phyloP scores from a whole-genome alignment of 2,113 vertebrate genomes.

The Meles meles region DNA sequence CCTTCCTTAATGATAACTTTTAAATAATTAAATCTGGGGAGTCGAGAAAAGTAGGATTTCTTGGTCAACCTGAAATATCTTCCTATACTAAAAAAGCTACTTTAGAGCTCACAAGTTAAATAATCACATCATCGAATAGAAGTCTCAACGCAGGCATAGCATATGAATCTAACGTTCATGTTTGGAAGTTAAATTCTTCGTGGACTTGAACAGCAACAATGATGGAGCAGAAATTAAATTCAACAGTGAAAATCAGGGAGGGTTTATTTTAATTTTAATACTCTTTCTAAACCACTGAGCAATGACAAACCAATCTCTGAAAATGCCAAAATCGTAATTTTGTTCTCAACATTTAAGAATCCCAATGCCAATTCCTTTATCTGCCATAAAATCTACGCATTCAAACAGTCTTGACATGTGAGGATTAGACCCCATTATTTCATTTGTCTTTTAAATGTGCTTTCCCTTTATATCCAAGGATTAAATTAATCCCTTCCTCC shows the following conservation, averaged over 20 bases:
- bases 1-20: neutral
- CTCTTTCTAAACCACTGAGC: neutral
- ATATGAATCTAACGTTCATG: neutral
- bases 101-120: neutral
- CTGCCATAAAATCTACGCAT: neutral
- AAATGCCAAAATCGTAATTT: constrained; percentile 3
- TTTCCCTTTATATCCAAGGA: constrained; percentile 31
- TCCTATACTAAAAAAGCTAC: neutral
- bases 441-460: constrained; percentile 57
- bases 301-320: neutral
- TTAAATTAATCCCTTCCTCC: constrained; percentile 53
- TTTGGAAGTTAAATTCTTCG: neutral
- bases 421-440: constrained; percentile 41
- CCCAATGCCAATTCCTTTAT: neutral
- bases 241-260: neutral
- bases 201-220: neutral
- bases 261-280: neutral
- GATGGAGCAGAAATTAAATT: neutral
- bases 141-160: neutral
- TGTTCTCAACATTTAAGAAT: neutral
- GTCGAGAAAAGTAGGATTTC: neutral
- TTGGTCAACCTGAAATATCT: neutral
- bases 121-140: neutral
- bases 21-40: neutral
- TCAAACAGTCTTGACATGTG: neutral